phyloP scores from a whole-genome alignment of 2,113 vertebrate species.

The Sylvia atricapilla region DNA sequence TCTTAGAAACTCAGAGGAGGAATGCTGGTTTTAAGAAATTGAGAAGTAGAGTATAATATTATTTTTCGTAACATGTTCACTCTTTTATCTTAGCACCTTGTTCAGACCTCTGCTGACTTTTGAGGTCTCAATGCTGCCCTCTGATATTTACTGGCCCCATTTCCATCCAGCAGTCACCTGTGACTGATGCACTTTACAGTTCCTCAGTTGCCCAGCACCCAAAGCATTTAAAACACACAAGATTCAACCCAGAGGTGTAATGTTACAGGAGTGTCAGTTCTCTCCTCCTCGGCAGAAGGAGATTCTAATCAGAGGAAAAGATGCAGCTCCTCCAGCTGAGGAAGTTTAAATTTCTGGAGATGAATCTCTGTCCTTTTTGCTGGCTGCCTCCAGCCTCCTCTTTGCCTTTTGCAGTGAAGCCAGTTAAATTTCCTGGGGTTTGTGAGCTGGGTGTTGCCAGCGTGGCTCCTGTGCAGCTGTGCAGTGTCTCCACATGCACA shows the following conservation, averaged over 20 bases:
- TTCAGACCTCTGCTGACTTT: neutral
- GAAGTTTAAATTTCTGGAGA: neutral
- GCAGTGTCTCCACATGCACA: neutral
- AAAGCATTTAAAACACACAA: neutral
- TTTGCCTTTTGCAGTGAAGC: neutral
- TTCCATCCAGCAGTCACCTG: neutral
- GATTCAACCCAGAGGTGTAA: neutral
- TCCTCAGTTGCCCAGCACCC: neutral
- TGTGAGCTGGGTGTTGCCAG: neutral
- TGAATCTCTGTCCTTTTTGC: neutral
- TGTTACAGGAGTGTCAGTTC: fast-evolving
- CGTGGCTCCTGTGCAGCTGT: neutral
- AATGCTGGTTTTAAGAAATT: neutral
- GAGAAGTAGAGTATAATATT: neutral
- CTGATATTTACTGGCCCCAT: neutral
- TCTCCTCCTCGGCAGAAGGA: neutral
- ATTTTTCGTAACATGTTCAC: neutral
- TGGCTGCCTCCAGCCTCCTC: neutral
- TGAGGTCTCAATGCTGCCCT: neutral
- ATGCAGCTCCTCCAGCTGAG: neutral
- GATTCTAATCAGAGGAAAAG: neutral
- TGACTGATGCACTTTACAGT: fast-evolving
- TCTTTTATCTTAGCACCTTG: neutral
- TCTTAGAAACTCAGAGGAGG: neutral
- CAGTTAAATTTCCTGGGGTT: fast-evolving